Evolutionary conservation across 1,140 invertebrate genomes (phyloP), one percentile per base, ranked within the genome.

Genomic region (Orussus abietinus): DNA sequence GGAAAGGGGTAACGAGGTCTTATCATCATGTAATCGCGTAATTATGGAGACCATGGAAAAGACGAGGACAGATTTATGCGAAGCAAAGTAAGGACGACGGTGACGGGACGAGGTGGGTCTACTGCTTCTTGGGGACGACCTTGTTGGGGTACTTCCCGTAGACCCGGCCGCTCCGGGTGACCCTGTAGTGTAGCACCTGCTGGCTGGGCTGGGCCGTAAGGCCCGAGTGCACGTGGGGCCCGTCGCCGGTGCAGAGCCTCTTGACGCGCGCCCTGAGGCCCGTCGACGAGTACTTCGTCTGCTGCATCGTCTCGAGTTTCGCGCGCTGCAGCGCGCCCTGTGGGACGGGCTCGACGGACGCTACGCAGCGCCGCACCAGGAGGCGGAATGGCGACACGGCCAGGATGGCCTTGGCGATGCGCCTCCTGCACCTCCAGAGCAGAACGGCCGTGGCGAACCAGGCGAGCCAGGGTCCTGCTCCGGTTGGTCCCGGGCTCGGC

Each of bases 161-260:
- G 21, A 72, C 33, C 35, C 59, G 62, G 13, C 71, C 71, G 47
- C 69, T 74, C 21, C 71, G 64, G 1, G 69, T 72, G 11, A 70
- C 57, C 18, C 48, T 58, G 43, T 66, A 72, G 15, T 57, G 53
- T n/a, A n/a, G n/a, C 10, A 71, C 47, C 17, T 68, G 55, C 13
- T 59, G 55, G 12, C 25, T 43, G 1, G 38, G 41, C 14, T 59
- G 36, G 0, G 53, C 40, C 26, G 34, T n/a, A 4, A 52, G 14
- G 39, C 30, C 1, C 42, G 17, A 11, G 12, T 47, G 33, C n/a
- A 36, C 34, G 15, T 36, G 34, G 18, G 18, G 34, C 21, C 34
- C 34, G 15, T 36, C 34, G 2, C 56, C 64, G 1, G 54, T 47
- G 25, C 54, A 62, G 2, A 71, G 28, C 38, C 60, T 49, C 37